A percentile compares a stretch with the other conserved stretches of the same genome.
phyloP scores from a whole-genome alignment of 2,888 invertebrate species.

The Yponomeuta malinellus region DNA sequence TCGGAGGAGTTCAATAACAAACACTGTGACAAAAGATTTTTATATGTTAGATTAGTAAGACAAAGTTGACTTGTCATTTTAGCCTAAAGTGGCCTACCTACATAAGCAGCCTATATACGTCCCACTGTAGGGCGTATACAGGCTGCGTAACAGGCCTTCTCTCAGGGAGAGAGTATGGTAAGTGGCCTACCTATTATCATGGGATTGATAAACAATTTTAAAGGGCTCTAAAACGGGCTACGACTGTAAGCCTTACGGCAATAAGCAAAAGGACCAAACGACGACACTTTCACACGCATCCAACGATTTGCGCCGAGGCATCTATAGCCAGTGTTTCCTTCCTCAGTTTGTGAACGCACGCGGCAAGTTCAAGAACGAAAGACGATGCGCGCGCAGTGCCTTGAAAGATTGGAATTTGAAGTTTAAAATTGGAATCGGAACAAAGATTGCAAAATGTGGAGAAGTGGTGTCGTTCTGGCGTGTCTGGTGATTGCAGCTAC shows the following conservation, averaged over 20 bases:
- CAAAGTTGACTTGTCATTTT: no score
- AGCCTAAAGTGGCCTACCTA: no score
- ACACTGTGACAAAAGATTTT: no score
- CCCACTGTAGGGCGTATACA: no score
- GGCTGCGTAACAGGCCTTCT: no score
- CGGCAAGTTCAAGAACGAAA: slow-evolving; percentile 44
- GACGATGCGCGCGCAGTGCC: slow-evolving; percentile 46
- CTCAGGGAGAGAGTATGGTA: no score
- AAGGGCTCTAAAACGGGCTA: background rate
- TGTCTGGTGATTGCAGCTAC: slow-evolving; percentile 52
- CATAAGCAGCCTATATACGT: no score
- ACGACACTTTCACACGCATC: background rate
- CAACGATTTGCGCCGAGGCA: background rate
- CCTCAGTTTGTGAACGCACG: slow-evolving; percentile 50
- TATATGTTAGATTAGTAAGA: no score
- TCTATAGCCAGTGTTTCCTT: slow-evolving; percentile 25
- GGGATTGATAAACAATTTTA: no score
- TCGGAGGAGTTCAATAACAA: no score
- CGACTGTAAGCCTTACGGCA: background rate
- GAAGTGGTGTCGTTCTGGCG: slow-evolving; percentile 56
- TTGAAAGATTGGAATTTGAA: background rate
- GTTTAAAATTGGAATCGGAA: slow-evolving; percentile 25
- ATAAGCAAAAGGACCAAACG: background rate
- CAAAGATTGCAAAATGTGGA: slow-evolving; percentile 49
- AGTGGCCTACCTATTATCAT: no score